Conservation (phyloP, 2,113 vertebrate genomes). For the Hipposideros armiger region DNA sequence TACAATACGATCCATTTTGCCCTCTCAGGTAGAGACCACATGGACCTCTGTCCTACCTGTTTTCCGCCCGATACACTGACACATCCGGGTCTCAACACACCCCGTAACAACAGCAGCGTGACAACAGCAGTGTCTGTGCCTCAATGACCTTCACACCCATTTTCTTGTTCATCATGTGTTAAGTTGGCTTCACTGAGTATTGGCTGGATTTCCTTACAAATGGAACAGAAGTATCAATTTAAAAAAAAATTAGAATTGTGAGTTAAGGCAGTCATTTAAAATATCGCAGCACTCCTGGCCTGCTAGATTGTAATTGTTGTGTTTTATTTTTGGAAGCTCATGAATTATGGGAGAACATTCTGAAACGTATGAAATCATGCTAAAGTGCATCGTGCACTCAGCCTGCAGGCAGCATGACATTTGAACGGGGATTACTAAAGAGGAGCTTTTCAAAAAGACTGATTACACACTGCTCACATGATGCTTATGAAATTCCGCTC, state of each 20-base stretch:
- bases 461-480: not conserved
- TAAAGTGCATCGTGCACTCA: not conserved
- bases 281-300: not conserved
- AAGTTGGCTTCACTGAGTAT: not conserved
- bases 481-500: not conserved
- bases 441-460: not conserved
- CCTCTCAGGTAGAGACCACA: not conserved
- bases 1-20: not conserved
- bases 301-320: not conserved
- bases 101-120: not conserved
- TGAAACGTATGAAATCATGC: not conserved
- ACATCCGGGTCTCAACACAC: not conserved
- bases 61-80: not conserved
- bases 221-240: not conserved
- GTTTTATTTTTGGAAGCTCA: not conserved
- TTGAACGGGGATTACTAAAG: not conserved
- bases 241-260: not conserved
- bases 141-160: not conserved
- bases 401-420: not conserved
- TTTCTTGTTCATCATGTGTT: not conserved
- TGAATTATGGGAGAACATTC: not conserved
- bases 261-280: not conserved
- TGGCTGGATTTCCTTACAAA: not conserved
- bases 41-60: not conserved
- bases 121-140: rapidly evolving